These are phyloP conservation scores for Sylvilagus bachmani DNA, from an alignment of 2,113 vertebrate species.

Conservation along the genomic window DNA sequence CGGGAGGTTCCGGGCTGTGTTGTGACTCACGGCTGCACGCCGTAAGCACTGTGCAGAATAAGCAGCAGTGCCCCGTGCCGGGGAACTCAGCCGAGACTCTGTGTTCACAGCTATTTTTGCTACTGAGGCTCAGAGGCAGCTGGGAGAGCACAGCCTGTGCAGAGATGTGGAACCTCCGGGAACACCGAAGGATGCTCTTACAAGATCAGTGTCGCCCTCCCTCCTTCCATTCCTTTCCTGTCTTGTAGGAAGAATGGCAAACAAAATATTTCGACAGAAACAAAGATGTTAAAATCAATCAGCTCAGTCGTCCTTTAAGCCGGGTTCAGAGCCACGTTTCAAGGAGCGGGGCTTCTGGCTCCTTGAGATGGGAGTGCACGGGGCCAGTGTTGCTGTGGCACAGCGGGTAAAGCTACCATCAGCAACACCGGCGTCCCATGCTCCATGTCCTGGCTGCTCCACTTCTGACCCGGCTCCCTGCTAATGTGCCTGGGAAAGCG, in stretches of 20 bases:
- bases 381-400: no score
- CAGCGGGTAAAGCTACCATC: no score
- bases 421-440: no score
- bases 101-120: slow-evolving; percentile 34
- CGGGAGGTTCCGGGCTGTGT: neutral
- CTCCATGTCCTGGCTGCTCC: no score
- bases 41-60: slow-evolving; percentile 35
- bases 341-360: neutral
- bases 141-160: neutral
- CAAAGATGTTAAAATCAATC: slow-evolving; percentile 20
- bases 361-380: no score
- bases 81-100: slow-evolving; percentile 20
- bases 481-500: no score
- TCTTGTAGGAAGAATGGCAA: slow-evolving; percentile 36
- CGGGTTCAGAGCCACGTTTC: neutral
- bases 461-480: no score
- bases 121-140: neutral
- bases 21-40: neutral
- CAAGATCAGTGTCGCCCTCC: slow-evolving; percentile 33
- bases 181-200: slow-evolving; percentile 27
- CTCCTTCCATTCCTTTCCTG: slow-evolving; percentile 1
- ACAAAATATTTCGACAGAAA: slow-evolving; percentile 50
- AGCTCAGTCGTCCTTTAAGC: neutral
- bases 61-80: neutral
- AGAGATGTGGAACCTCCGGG: neutral